A percentile compares a stretch with the other conserved stretches of the same genome.
phyloP scores from a whole-genome alignment of 2,888 invertebrate species.

The Nemoura dubitans region DNA sequence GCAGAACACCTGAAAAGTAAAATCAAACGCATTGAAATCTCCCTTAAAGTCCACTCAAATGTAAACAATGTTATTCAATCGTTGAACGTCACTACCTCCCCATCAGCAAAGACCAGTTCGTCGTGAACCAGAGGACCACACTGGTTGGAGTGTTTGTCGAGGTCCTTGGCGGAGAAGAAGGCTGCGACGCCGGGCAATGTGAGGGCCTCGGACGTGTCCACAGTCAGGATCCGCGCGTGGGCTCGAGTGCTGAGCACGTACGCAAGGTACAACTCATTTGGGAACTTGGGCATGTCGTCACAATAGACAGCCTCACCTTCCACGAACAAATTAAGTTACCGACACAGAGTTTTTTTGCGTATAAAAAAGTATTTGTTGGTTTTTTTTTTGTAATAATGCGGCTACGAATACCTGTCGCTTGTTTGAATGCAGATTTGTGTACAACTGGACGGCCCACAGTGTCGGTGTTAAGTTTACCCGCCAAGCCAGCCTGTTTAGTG shows the following conservation, averaged over 20 bases:
- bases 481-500: slow-evolving; percentile 61
- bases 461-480: slow-evolving; percentile 68
- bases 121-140: slow-evolving; percentile 81
- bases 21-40: neutral
- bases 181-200: slow-evolving; percentile 81
- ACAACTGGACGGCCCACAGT: slow-evolving; percentile 82
- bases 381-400: neutral
- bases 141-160: slow-evolving; percentile 72
- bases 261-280: slow-evolving; percentile 82
- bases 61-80: too few species aligned
- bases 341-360: neutral
- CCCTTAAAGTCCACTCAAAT: neutral
- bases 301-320: slow-evolving; percentile 88
- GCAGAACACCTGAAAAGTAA: slow-evolving; percentile 65
- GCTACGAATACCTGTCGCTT: slow-evolving; percentile 70
- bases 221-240: slow-evolving; percentile 79
- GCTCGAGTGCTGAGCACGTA: slow-evolving; percentile 83
- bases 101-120: slow-evolving; percentile 83
- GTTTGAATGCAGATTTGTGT: slow-evolving; percentile 85
- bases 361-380: neutral
- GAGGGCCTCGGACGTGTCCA: slow-evolving; percentile 80
- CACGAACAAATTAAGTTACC: neutral
- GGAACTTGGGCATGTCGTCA: slow-evolving; percentile 83
- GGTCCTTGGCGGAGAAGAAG: slow-evolving; percentile 80
- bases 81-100: slow-evolving; percentile 73